These are phyloP conservation scores for Temnothorax nylanderi DNA, from an alignment of 1,140 invertebrate species.

Conservation along the genomic window DNA sequence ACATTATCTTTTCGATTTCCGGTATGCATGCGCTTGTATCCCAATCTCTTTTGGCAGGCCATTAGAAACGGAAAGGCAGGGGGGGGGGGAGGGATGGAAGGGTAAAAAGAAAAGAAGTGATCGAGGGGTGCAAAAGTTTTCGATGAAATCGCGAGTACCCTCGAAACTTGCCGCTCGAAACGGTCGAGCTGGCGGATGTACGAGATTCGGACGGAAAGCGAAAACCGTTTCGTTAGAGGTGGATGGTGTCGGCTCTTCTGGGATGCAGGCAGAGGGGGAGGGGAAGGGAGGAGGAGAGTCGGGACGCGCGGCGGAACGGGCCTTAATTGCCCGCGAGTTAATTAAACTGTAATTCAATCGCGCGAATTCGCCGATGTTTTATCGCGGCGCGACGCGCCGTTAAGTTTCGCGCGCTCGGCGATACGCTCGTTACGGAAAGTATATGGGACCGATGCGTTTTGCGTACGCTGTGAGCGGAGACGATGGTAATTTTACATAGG, in stretches of 20 bases:
- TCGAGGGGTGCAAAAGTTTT: slow-evolving; percentile 79
- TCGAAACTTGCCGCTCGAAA: slow-evolving; percentile 79
- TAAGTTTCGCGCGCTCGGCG: slow-evolving; percentile 71
- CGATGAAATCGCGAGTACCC: slow-evolving; percentile 81
- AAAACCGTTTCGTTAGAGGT: slow-evolving; percentile 74
- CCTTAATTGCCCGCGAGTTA: slow-evolving; percentile 84
- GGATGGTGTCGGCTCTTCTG: slow-evolving; percentile 62
- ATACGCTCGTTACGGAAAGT: slow-evolving; percentile 74
- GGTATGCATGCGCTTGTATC: slow-evolving; percentile 46
- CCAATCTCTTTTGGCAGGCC: slow-evolving; percentile 26
- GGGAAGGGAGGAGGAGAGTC: not conserved
- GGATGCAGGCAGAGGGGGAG: not conserved
- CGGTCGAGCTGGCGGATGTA: slow-evolving; percentile 75
- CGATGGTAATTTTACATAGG: slow-evolving; percentile 66
- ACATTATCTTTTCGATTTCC: slow-evolving; percentile 57
- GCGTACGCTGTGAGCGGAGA: slow-evolving; percentile 61
- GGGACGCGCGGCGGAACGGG: slow-evolving; percentile 63
- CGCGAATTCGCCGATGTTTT: slow-evolving; percentile 84
- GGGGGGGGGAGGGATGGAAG: not conserved
- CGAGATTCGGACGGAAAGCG: slow-evolving; percentile 72
- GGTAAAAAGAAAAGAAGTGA: slow-evolving; percentile 66
- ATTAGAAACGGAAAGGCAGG: slow-evolving; percentile 43
- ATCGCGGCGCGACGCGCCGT: slow-evolving; percentile 78
- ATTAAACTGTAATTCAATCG: slow-evolving; percentile 86
- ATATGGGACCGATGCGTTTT: slow-evolving; percentile 68